Base-by-base conservation (phyloP, 2,888 invertebrate species). In the Tinea pellionella region DNA sequence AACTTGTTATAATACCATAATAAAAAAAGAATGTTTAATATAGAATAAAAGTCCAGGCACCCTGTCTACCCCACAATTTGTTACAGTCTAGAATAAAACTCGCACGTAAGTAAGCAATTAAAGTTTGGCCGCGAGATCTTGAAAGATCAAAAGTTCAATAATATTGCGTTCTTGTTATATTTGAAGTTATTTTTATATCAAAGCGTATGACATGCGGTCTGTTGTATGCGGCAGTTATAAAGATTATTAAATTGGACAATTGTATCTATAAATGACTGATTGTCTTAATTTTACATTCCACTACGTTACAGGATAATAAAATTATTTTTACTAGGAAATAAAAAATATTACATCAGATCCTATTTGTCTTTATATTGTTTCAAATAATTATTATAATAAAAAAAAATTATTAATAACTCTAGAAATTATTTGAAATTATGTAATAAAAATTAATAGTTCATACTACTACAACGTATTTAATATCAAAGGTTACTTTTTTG, bases 141-240 rank as follows among this genome's bases (percentile, higher is more conserved):
- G n/a, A 47, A 47, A 47, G 47, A 47, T 47, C 47, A 47, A 47
- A n/a, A 47, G 47, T 47, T 47, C 47, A 47, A 47, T 16, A 47
- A 47, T 47, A 47, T 47, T 16, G 47, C 47, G 47, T 47, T 47
- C 47, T 15, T 47, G 13, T 47, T 47, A 13, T 47, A 16, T 15
- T 24, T 47, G 13, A 16, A 47, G 47, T 47, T 47, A 47, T 47
- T 47, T 47, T 47, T 47, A 47, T 47, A 47, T 16, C 47, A 47
- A 47, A 47, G 37, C 16, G 15, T 47, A 47, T 15, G n/a, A 47
- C 47, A 47, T 47, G 16, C 13, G n/a, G 47, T 47, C 47, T n/a
- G 47, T 47, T 15, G 47, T 47, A 47, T 47, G 47, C 47, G 47
- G 47, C 6, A 2, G 47, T 47, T 47, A 47, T 15, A 15, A 4